These are phyloP conservation scores for Phyllotreta striolata DNA, from an alignment of 2,888 invertebrate genomes.

Conservation along the genomic window DNA sequence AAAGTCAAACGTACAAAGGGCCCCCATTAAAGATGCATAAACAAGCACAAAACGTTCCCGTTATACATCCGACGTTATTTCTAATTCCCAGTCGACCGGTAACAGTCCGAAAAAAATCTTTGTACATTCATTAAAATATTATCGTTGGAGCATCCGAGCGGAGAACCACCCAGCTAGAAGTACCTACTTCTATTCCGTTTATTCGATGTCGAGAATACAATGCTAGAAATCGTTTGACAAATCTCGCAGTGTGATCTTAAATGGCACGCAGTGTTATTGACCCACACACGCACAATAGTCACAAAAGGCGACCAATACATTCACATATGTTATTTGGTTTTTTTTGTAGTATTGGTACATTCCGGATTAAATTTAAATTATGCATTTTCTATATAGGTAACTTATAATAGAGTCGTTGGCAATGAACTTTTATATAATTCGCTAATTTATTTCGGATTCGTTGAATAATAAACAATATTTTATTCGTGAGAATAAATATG, in stretches of 20 bases:
- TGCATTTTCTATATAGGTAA: not conserved
- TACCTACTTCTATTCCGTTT: not conserved
- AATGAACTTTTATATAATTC: conserved; percentile 9
- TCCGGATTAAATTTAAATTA: conserved; percentile 3
- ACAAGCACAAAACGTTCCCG: too few species aligned
- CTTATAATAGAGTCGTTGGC: conserved; percentile 2
- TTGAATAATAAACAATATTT: not conserved
- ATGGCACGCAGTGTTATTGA: conserved; percentile 20
- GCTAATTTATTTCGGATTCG: not conserved
- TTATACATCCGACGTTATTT: too few species aligned
- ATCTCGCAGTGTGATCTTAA: conserved; percentile 14
- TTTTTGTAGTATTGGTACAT: not conserved
- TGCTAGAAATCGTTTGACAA: conserved; percentile 12
- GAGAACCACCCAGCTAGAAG: conserved; percentile 5
- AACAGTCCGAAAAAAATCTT: too few species aligned
- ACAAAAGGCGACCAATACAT: too few species aligned
- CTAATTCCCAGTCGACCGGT: too few species aligned
- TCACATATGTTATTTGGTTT: too few species aligned
- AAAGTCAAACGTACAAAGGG: too few species aligned
- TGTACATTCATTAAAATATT: too few species aligned
- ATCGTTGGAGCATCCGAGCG: too few species aligned
- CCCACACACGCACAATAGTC: conserved; percentile 6
- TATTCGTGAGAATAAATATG: not conserved
- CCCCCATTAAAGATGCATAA: too few species aligned
- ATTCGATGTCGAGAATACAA: conserved; percentile 5